A percentile compares a stretch with the other conserved stretches of the same genome.
Conservation (phyloP, 2,888 invertebrate genomes). For the Acleris cristana region DNA sequence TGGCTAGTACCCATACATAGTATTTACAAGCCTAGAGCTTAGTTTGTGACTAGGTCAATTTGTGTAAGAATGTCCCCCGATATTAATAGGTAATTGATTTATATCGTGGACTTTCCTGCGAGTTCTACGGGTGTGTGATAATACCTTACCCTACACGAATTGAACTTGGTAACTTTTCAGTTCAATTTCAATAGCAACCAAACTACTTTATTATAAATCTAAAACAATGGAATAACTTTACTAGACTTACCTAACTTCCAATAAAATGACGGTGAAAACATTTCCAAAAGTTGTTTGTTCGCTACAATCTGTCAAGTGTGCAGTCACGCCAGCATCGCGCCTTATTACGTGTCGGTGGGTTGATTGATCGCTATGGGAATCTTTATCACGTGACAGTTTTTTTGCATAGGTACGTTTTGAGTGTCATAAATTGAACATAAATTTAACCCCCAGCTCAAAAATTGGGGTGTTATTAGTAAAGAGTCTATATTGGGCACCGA, state of each 20-base stretch:
- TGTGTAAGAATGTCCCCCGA: too few species aligned
- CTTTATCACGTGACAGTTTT: constrained; percentile 32
- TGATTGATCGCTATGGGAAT: constrained; percentile 29
- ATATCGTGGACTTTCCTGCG: too few species aligned
- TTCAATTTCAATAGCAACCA: background rate
- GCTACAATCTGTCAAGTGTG: constrained; percentile 44
- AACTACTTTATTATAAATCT: background rate
- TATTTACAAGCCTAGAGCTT: too few species aligned
- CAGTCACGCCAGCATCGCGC: constrained; percentile 44
- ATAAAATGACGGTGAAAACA: constrained; percentile 11
- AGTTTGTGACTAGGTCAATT: too few species aligned
- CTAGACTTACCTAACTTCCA: background rate
- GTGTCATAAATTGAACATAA: background rate
- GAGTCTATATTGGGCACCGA: too few species aligned
- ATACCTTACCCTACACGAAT: too few species aligned
- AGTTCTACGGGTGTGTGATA: too few species aligned
- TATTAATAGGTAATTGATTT: too few species aligned
- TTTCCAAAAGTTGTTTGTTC: constrained; percentile 26
- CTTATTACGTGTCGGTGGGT: constrained; percentile 22
- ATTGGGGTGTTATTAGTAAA: background rate
- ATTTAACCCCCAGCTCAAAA: background rate
- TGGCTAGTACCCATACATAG: too few species aligned
- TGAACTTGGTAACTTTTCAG: too few species aligned
- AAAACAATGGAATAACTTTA: background rate
- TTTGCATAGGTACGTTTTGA: background rate